These are phyloP conservation scores for Pheosia gnoma DNA, from an alignment of 2,888 invertebrate genomes.

Conservation along the genomic window DNA sequence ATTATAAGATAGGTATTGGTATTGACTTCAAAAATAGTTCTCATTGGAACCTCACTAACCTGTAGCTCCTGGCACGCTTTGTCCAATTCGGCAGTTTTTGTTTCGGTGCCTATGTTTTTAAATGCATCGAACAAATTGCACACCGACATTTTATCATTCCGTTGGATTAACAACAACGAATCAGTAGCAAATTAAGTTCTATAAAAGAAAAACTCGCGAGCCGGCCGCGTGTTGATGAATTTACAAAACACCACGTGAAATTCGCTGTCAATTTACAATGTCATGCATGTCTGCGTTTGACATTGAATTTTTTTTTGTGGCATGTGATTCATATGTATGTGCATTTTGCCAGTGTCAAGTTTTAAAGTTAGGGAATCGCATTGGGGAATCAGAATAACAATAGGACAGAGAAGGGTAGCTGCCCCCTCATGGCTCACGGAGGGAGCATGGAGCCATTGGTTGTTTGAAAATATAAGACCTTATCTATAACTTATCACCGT, in stretches of 20 bases:
- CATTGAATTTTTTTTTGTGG: not conserved
- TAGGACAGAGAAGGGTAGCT: no score
- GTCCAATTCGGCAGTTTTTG: conserved; percentile 51
- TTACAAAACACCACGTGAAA: conserved; percentile 34
- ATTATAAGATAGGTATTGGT: not conserved
- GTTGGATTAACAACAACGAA: conserved; percentile 13
- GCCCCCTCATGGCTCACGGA: no score
- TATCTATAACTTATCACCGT: no score
- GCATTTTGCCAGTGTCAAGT: no score
- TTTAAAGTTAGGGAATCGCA: no score
- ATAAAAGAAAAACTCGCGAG: conserved; percentile 13
- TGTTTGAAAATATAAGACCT: no score
- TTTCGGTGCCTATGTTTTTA: conserved; percentile 47
- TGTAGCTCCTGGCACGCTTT: conserved; percentile 57
- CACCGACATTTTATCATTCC: conserved; percentile 47
- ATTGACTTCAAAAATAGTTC: not conserved
- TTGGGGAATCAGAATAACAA: no score
- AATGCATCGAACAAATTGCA: conserved; percentile 42
- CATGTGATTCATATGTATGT: no score
- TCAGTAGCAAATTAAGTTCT: conserved; percentile 13
- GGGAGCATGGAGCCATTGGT: no score
- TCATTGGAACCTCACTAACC: conserved; percentile 49
- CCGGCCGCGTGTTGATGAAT: conserved; percentile 42
- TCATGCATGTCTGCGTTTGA: conserved; percentile 13
- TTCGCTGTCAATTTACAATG: conserved; percentile 12